Base-by-base conservation (phyloP, 2,797 vertebrate species). In the Paratrypauchen microcephalus region DNA sequence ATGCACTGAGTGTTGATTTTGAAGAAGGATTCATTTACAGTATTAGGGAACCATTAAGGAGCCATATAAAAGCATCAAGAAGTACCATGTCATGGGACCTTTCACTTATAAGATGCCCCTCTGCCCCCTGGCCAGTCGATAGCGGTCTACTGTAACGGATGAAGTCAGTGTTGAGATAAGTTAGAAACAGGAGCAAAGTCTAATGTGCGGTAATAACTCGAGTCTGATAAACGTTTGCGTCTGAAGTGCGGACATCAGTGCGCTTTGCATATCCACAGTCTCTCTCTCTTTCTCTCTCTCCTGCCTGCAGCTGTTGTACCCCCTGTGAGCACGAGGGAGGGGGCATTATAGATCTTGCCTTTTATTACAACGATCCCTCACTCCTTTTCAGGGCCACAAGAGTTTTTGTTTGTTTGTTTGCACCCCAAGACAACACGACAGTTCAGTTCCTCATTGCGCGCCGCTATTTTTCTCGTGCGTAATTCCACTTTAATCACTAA, bases 151-250 rank as follows among this genome's bases (percentile, higher is more conserved):
- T 32, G 30, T 36, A 8, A 32, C n/a, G 0, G n/a, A 77, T 80
- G 21, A 68, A 32, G 66, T 64, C 39, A 66, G 70, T 36, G 26
- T 28, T 9, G 36, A 78, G 87, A 89, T 87, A 86, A 83, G 79
- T 26, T 1, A 41, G 0, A 58, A 70, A 73, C 74, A 56, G 73
- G 87, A 73, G 81, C 90, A 90, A 89, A 89, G 86, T 92, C 88
- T 88, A 58, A 48, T 26, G 41, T 26, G 39, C 56, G n/a, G 63
- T 64, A 28, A 70, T 3, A 56, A 65, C 47, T 24, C 1, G 5
- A 15, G 65, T 54, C 30, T 78, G 36, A 83, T 71, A 84, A 41
- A 70, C 24, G 68, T 92, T 90, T 89, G 86, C 87, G 87, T 89
- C 67, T 47, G 58, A 74, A 83, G 85, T 81, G 77, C 32, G 32